phyloP scores from a whole-genome alignment of 2,888 invertebrate genomes.

The Lypha dubia region DNA sequence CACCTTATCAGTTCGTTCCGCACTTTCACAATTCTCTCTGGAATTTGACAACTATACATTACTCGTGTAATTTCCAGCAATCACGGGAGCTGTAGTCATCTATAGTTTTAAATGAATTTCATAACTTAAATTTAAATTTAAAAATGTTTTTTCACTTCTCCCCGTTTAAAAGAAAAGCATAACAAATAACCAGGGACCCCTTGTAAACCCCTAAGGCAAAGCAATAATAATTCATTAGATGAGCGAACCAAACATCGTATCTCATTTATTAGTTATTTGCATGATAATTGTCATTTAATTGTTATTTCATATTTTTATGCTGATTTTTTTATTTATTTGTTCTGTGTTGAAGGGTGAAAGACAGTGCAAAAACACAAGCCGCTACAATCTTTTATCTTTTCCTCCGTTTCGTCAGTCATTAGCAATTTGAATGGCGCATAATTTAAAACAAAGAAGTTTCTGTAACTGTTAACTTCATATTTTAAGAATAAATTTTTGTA shows the following conservation, averaged over 20 bases:
- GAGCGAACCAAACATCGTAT: not conserved
- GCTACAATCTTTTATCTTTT: not conserved
- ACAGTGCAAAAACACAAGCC: not conserved
- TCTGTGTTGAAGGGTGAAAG: not conserved
- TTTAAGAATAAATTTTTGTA: not conserved
- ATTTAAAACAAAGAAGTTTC: not conserved
- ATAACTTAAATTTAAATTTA: no score
- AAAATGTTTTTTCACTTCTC: no score
- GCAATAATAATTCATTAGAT: not conserved
- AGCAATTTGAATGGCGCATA: not conserved
- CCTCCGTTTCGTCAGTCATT: not conserved
- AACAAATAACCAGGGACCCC: no score
- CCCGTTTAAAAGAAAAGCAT: no score
- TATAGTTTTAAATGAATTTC: no score
- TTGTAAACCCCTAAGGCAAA: no score
- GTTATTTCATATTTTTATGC: not conserved
- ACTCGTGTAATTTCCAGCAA: no score
- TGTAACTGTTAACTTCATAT: slow-evolving; percentile 27
- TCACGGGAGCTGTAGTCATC: no score
- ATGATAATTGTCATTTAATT: slow-evolving; percentile 4
- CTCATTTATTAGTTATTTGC: not conserved
- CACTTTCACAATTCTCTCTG: no score
- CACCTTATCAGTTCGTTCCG: no score
- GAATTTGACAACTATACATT: no score
- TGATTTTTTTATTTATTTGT: not conserved